Percentiles rank a stretch among this genome's conserved stretches.
Conservation (phyloP, 2,888 invertebrate genomes). For the Platypus cylindrus region DNA sequence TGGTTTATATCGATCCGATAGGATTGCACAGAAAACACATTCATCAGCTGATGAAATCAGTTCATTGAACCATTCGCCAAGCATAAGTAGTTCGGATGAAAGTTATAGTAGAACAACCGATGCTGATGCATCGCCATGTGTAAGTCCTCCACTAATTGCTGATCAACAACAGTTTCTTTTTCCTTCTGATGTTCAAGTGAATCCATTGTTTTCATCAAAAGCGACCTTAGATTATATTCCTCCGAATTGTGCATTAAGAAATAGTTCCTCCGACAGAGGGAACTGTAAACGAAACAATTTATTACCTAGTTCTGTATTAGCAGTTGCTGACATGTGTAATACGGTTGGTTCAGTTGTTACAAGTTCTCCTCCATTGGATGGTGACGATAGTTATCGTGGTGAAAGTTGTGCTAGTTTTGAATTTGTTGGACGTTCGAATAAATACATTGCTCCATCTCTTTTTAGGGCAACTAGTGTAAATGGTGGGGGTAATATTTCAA, state of each 20-base stretch:
- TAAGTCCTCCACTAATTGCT: slow-evolving; percentile 34
- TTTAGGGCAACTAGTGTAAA: slow-evolving; percentile 29
- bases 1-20: slow-evolving; percentile 27
- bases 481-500: slow-evolving; percentile 16
- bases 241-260: slow-evolving; percentile 36
- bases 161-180: slow-evolving; percentile 47
- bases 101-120: slow-evolving; percentile 73
- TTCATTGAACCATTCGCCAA: slow-evolving; percentile 68
- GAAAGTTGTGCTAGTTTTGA: slow-evolving; percentile 54
- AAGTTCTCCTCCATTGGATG: slow-evolving; percentile 45
- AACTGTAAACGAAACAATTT: slow-evolving; percentile 30
- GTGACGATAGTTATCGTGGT: slow-evolving; percentile 48
- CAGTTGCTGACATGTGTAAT: slow-evolving; percentile 36
- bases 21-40: slow-evolving; percentile 45
- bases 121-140: slow-evolving; percentile 47
- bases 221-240: slow-evolving; percentile 40
- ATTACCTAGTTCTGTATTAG: slow-evolving; percentile 47
- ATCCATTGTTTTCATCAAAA: slow-evolving; percentile 33
- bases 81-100: slow-evolving; percentile 74
- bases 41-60: slow-evolving; percentile 76
- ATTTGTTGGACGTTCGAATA: slow-evolving; percentile 39
- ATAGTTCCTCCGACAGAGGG: slow-evolving; percentile 25
- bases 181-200: slow-evolving; percentile 50
- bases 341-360: slow-evolving; percentile 39
- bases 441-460: slow-evolving; percentile 25